Evolutionary conservation across 2,113 vertebrate genomes (phyloP), one percentile per base, ranked within the genome.

Genomic region (Nycticorax nycticorax): DNA sequence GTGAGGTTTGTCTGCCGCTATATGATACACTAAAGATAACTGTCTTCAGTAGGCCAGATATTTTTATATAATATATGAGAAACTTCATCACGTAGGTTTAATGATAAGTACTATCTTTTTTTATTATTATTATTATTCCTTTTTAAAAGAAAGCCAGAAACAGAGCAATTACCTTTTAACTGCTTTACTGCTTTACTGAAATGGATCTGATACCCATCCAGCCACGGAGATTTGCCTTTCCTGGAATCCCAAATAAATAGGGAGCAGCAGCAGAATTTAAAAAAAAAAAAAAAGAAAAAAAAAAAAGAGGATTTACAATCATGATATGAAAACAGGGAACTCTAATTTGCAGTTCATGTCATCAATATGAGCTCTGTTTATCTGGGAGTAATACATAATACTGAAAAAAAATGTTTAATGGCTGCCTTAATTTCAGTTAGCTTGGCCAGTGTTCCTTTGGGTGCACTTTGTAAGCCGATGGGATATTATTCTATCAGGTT

Each of bases 341-440:
- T 92, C 59, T 92, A 80, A 95, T 97, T 97, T 97, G 75, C 37
- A 84, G 57, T 20, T 83, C 41, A 88, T 83, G 62, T 72, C 60
- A 95, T 68, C 4, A 10, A 87, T 94, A 83, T 68, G 89, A 93
- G 84, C 63, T 86, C 72, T 94, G 72, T 93, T 96, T 97, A 72
- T 84, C 48, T 85, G 80, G 59, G 74, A 96, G 18, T 85, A 96
- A 88, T 88, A 81, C 24, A 88, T 89, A 97, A 91, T 59, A 59
- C 27, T 57, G 32, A 41, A 92, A 88, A 91, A 83, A 94, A 53
- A 77, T 55, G 32, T 92, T 82, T 84, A 76, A 92, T 63, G 30
- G 27, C 27, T 47, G 15, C 24, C 48, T 95, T 95, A 62, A 96
- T 94, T 95, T 92, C 62, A 74, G 60, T 93, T 95, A 85, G 33